Conservation (phyloP, 92 coral and sea anemone species). For the Palythoa grandiflora region DNA sequence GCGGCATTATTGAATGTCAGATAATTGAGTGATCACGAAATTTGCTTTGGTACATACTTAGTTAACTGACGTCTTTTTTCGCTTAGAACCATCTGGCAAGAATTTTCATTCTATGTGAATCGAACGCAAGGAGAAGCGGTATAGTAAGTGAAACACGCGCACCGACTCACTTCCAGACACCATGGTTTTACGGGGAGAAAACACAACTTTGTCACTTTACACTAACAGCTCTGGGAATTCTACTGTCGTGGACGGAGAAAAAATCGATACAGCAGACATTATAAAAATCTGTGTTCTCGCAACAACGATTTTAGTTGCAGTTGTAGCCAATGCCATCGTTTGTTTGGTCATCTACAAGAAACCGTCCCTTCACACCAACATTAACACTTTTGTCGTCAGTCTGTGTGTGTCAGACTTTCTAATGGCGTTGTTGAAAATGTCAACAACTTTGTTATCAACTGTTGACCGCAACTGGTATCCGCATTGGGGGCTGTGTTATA, state of each 20-base stretch:
- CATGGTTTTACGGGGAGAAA: not conserved
- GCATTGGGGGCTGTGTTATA: conserved; percentile 85
- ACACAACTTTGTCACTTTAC: not conserved
- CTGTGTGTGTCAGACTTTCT: conserved; percentile 89
- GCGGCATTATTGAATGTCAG: not conserved
- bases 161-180: not conserved
- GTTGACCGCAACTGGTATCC: conserved; percentile 92
- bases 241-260: not conserved
- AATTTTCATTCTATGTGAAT: not conserved
- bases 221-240: conserved; percentile 2
- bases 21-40: not conserved
- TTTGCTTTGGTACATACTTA: too few species aligned
- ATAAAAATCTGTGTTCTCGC: conserved; percentile 6
- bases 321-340: conserved; percentile 72
- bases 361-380: conserved; percentile 75
- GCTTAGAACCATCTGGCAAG: conserved; percentile 22
- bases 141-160: not conserved
- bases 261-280: conserved; percentile 1
- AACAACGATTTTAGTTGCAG: conserved; percentile 65
- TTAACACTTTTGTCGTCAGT: conserved; percentile 86
- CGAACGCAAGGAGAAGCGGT: not conserved
- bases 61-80: not conserved
- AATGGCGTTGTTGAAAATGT: conserved; percentile 89
- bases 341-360: conserved; percentile 80
- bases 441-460: conserved; percentile 81